phyloP scores from a whole-genome alignment of 2,113 vertebrate genomes.

The Hiodon tergisus region DNA sequence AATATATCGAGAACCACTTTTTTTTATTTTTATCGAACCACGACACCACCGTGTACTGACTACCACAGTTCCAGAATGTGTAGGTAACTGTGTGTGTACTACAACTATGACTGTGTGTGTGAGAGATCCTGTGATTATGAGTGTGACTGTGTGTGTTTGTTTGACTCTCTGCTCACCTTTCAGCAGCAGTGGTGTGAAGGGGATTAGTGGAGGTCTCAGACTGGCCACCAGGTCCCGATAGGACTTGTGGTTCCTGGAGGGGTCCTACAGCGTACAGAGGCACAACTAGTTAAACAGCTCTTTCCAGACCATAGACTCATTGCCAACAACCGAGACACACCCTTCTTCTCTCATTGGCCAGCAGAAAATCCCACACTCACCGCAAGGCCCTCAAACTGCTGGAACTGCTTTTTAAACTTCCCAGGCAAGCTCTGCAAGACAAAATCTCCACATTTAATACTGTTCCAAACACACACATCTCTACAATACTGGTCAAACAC shows the following conservation, averaged over 20 bases:
- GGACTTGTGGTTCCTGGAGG: slow-evolving; percentile 91
- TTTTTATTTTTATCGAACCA: no score
- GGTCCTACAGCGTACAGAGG: slow-evolving; percentile 65
- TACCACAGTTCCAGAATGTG: no score
- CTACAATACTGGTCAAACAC: no score
- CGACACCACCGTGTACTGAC: no score
- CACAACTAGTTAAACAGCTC: neutral
- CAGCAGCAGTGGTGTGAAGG: slow-evolving; percentile 87
- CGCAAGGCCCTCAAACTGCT: slow-evolving; percentile 86
- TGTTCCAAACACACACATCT: neutral
- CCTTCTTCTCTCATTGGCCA: neutral
- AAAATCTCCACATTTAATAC: neutral
- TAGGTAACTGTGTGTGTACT: no score
- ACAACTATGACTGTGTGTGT: no score
- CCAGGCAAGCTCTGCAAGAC: slow-evolving; percentile 82
- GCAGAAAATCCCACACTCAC: slow-evolving; percentile 57
- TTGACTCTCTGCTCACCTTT: slow-evolving; percentile 63
- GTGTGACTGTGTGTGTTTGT: no score
- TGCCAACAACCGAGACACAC: no score
- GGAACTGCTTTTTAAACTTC: slow-evolving; percentile 93
- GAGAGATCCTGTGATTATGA: no score
- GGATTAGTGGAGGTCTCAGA: slow-evolving; percentile 87
- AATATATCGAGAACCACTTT: no score
- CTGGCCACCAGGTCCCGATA: slow-evolving; percentile 87
- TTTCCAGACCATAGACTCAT: neutral